phyloP scores from a whole-genome alignment of 2,113 vertebrate genomes.

The Melanostigma gelatinosum region DNA sequence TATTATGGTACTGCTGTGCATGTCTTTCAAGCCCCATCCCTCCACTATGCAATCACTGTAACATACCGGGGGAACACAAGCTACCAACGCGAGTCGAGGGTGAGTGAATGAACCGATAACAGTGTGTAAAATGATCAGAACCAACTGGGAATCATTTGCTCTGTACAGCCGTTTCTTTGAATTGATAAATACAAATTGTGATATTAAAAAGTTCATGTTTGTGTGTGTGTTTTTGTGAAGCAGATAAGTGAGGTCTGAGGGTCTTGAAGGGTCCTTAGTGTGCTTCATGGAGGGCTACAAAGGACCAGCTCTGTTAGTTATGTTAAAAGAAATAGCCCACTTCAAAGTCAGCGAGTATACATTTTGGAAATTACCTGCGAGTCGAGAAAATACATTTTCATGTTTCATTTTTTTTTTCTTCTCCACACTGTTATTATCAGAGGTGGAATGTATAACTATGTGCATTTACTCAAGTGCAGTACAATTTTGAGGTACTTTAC shows the following conservation, averaged over 20 bases:
- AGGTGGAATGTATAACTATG: background rate
- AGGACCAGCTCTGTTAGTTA: background rate
- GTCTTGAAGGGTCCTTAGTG: too few species aligned
- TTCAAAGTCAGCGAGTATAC: background rate
- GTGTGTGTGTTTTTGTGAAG: conserved; percentile 30
- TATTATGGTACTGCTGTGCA: conserved; percentile 74
- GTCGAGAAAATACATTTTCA: background rate
- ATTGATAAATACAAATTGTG: conserved; percentile 79
- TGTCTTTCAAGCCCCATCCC: conserved; percentile 69
- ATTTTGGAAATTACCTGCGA: too few species aligned
- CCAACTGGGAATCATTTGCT: conserved; percentile 62
- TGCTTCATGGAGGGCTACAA: background rate
- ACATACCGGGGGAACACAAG: conserved; percentile 60
- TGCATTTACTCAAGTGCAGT: background rate
- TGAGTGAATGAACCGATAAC: conserved; percentile 64
- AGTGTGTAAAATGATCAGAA: conserved; percentile 68
- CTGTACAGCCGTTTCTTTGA: conserved; percentile 77
- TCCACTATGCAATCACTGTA: conserved; percentile 72
- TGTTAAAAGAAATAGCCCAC: background rate
- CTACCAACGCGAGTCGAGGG: conserved; percentile 63
- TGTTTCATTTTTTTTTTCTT: background rate
- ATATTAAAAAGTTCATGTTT: conserved; percentile 59
- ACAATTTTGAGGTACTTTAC: background rate
- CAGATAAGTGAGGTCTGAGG: background rate
- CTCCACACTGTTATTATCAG: background rate